Conservation (phyloP, 1,140 invertebrate species). For the Elysia chlorotica region DNA sequence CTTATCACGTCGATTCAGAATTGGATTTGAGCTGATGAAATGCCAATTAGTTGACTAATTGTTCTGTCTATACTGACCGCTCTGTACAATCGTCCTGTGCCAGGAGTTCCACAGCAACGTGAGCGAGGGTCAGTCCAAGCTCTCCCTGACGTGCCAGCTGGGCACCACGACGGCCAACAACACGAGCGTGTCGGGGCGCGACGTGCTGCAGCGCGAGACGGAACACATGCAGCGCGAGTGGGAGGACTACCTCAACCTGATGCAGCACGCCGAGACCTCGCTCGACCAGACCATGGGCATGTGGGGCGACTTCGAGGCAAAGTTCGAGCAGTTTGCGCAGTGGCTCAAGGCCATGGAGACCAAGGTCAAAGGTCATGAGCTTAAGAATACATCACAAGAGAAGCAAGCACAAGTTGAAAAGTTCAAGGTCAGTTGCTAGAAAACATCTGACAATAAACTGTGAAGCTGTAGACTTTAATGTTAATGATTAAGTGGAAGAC, state of each 20-base stretch:
- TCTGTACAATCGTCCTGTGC: too few species aligned
- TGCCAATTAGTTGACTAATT: too few species aligned
- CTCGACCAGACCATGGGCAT: constrained; percentile 76
- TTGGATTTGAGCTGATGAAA: too few species aligned
- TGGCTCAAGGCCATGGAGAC: constrained; percentile 86
- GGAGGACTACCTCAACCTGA: constrained; percentile 64
- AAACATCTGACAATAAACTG: too few species aligned
- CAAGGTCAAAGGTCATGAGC: constrained; percentile 81
- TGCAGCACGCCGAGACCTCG: constrained; percentile 58
- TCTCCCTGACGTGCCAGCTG: constrained; percentile 73
- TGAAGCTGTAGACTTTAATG: too few species aligned
- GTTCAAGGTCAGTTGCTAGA: constrained; percentile 71
- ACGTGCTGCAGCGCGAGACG: constrained; percentile 76
- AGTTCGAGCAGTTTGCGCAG: constrained; percentile 76
- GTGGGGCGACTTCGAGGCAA: constrained; percentile 87
- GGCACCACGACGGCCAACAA: constrained; percentile 76
- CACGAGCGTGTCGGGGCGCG: constrained; percentile 71
- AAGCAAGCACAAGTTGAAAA: constrained; percentile 78
- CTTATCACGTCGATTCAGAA: too few species aligned
- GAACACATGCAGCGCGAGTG: constrained; percentile 66
- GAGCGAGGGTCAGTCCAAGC: constrained; percentile 73
- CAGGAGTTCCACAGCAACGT: constrained; percentile 73
- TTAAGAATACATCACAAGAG: constrained; percentile 79
- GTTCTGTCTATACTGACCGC: too few species aligned
- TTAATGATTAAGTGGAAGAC: too few species aligned